phyloP scores from a whole-genome alignment of 2,113 vertebrate genomes.

The Ictalurus punctatus region DNA sequence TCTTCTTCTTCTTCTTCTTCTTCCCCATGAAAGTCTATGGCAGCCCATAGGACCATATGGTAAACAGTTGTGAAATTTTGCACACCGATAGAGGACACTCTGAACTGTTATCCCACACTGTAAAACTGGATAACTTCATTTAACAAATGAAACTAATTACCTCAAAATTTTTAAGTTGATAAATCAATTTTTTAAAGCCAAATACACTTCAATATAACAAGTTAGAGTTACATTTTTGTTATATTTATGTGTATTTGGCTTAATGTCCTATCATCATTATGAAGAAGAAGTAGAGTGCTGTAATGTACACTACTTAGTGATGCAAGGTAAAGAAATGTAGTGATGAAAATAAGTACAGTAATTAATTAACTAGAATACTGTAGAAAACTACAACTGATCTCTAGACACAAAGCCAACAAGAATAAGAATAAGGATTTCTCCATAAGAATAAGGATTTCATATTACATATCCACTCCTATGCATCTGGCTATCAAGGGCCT shows the following conservation, averaged over 20 bases:
- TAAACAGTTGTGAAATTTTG: too few species aligned
- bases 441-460: neutral
- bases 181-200: too few species aligned
- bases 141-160: too few species aligned
- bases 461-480: neutral
- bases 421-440: neutral
- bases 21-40: neutral
- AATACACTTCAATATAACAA: too few species aligned
- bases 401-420: neutral
- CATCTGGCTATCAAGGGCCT: slow-evolving; percentile 20
- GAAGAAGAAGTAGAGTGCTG: neutral
- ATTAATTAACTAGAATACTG: neutral
- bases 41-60: neutral
- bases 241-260: too few species aligned
- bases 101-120: too few species aligned
- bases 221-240: too few species aligned
- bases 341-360: neutral
- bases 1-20: too few species aligned
- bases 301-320: neutral
- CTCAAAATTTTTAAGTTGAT: too few species aligned
- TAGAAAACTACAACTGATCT: neutral
- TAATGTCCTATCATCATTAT: neutral
- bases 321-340: neutral
- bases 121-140: too few species aligned
- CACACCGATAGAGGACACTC: too few species aligned